phyloP scores from a whole-genome alignment of 2,113 vertebrate genomes.

The Tor tambroides region DNA sequence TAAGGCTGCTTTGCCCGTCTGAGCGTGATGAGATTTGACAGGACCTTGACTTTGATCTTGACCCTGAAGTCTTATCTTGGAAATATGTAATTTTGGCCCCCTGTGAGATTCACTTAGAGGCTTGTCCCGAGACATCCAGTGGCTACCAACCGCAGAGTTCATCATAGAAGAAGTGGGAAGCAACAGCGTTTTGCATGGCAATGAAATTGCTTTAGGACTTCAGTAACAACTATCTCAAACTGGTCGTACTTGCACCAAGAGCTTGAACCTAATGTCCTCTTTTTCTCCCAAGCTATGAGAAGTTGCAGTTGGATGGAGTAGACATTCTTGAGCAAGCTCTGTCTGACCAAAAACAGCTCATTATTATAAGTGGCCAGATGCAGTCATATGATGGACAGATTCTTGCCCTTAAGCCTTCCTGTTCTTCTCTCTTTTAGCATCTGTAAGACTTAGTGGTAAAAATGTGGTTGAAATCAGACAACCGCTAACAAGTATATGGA shows the following conservation, averaged over 20 bases:
- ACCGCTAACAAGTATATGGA: conserved; percentile 41
- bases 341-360: conserved; percentile 75
- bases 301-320: conserved; percentile 59
- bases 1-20: conserved; percentile 61
- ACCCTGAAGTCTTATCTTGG: conserved; percentile 64
- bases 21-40: conserved; percentile 72
- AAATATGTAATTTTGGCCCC: conserved; percentile 64
- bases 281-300: conserved; percentile 10
- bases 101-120: conserved; percentile 54
- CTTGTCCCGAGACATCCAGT: conserved; percentile 41
- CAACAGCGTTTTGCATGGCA: conserved; percentile 13
- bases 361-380: conserved; percentile 72
- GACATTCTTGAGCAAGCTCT: conserved; percentile 65
- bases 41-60: conserved; percentile 71
- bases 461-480: conserved; percentile 63
- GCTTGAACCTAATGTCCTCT: conserved; percentile 21
- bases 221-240: conserved; percentile 41
- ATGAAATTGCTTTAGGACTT: conserved; percentile 34
- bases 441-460: conserved; percentile 63
- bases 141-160: conserved; percentile 31
- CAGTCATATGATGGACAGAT: conserved; percentile 69
- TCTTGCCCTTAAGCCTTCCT: conserved; percentile 54
- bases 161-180: conserved; percentile 32
- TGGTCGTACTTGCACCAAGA: conserved; percentile 17
- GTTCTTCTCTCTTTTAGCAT: conserved; percentile 67